Percentiles rank a stretch among this genome's conserved stretches.
Conservation (phyloP, 2,797 vertebrate genomes). For the Notolepis coatsorum region DNA sequence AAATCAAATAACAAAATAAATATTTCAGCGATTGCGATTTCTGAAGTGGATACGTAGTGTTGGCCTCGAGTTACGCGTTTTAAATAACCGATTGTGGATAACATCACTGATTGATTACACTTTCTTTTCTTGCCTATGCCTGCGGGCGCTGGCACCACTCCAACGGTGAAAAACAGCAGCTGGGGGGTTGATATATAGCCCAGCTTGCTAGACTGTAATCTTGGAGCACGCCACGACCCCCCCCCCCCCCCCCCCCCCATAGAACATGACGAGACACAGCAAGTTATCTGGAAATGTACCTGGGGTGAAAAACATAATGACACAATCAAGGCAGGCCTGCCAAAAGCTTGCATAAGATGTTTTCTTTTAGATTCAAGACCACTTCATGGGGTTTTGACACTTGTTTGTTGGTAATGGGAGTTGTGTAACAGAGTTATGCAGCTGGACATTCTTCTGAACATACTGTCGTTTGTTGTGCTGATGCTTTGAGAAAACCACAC, state of each 20-base stretch:
- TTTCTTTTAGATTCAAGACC: not conserved
- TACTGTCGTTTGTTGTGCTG: too few species aligned
- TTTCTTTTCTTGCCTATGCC: slow-evolving; percentile 21
- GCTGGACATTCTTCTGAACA: too few species aligned
- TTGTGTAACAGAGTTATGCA: too few species aligned
- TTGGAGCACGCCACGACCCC: too few species aligned
- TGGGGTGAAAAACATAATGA: not conserved
- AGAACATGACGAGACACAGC: slow-evolving; percentile 21
- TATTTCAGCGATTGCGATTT: slow-evolving; percentile 1
- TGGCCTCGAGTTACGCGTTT: not conserved
- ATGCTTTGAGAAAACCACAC: too few species aligned
- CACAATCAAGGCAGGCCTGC: not conserved
- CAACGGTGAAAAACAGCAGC: slow-evolving; percentile 29
- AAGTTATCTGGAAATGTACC: slow-evolving; percentile 9
- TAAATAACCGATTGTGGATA: slow-evolving; percentile 15
- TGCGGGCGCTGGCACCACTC: slow-evolving; percentile 14
- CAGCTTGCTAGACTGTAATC: slow-evolving; percentile 25
- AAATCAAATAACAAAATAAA: slow-evolving; percentile 1
- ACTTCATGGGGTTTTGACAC: slow-evolving; percentile 12
- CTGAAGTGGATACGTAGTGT: not conserved
- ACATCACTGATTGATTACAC: slow-evolving; percentile 12
- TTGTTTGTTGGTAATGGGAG: not conserved
- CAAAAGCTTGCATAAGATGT: not conserved
- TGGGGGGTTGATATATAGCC: slow-evolving; percentile 12
- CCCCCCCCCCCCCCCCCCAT: too few species aligned